Evolutionary conservation across 53 echinoderm and acorn worm genomes (phyloP).

Genomic region (Pentamera pediparva): DNA sequence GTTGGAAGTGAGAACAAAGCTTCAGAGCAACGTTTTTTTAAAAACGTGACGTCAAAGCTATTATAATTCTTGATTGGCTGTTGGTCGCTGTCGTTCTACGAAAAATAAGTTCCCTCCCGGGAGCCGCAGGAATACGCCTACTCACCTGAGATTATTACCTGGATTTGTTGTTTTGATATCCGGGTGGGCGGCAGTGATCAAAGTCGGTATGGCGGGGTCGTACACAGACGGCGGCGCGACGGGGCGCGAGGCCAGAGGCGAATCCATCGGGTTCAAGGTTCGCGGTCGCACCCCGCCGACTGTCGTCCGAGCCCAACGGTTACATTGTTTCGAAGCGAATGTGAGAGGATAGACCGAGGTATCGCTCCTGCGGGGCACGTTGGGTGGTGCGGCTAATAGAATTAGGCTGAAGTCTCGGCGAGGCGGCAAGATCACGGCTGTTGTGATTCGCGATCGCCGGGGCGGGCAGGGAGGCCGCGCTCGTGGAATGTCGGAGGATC

Average conservation of each 20-base stretch:
- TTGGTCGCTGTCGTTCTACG: too few relatives aligned
- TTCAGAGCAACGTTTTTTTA: too few relatives aligned
- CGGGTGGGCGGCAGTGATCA: slow-evolving; percentile 13
- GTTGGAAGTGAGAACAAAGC: too few relatives aligned
- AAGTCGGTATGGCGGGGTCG: slow-evolving; percentile 7
- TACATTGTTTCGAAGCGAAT: slow-evolving; percentile 33
- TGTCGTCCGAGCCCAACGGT: slow-evolving; percentile 8
- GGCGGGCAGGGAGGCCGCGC: too few relatives aligned
- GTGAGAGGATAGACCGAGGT: background rate
- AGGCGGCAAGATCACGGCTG: too few relatives aligned
- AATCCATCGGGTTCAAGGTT: slow-evolving; percentile 20
- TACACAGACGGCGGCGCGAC: slow-evolving; percentile 20
- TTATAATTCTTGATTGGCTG: too few relatives aligned
- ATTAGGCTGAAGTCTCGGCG: slow-evolving; percentile 17
- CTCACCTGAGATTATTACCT: background rate
- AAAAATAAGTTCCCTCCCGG: background rate
- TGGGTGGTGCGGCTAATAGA: slow-evolving; percentile 37
- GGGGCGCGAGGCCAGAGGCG: slow-evolving; percentile 26
- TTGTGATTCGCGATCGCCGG: too few relatives aligned
- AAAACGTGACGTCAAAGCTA: too few relatives aligned
- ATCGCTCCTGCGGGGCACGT: slow-evolving; percentile 29
- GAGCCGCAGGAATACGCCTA: background rate
- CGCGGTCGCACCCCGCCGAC: background rate
- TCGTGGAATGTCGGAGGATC: too few relatives aligned
- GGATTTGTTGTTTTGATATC: slow-evolving; percentile 7